A percentile compares a stretch with the other conserved stretches of the same genome.
phyloP scores from a whole-genome alignment of 1,140 invertebrate species.

The Leptinotarsa undecemlineata region DNA sequence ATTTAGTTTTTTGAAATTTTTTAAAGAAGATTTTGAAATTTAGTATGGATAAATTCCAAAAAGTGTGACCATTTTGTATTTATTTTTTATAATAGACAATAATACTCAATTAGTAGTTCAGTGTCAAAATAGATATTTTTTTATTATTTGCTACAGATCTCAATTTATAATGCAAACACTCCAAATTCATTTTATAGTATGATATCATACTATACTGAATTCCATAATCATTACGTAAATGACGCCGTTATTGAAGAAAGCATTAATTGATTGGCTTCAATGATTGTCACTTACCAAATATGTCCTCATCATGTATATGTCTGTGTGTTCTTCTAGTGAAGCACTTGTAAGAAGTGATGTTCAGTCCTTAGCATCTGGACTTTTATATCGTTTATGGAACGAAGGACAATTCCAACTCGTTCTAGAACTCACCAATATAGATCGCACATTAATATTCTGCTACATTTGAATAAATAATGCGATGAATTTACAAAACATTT shows the following conservation, averaged over 20 bases:
- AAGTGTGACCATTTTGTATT: too few species aligned
- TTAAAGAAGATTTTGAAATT: too few species aligned
- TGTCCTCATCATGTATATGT: conserved; percentile 8
- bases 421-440: neutral
- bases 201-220: neutral
- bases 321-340: neutral
- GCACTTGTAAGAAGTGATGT: conserved; percentile 18
- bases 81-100: too few species aligned
- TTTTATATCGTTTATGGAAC: conserved; percentile 7
- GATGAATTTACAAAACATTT: neutral
- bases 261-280: neutral
- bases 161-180: too few species aligned
- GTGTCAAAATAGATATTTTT: too few species aligned
- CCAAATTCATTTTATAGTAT: neutral
- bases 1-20: too few species aligned
- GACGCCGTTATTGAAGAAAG: neutral
- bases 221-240: neutral
- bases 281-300: conserved; percentile 23
- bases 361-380: neutral
- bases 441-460: neutral
- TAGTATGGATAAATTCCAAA: too few species aligned
- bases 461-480: too few species aligned
- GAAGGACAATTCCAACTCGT: conserved; percentile 27
- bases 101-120: too few species aligned
- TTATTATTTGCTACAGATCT: too few species aligned